These are phyloP conservation scores for Parauchenoglanis punctatus DNA, from an alignment of 2,797 vertebrate genomes.

Conservation along the genomic window DNA sequence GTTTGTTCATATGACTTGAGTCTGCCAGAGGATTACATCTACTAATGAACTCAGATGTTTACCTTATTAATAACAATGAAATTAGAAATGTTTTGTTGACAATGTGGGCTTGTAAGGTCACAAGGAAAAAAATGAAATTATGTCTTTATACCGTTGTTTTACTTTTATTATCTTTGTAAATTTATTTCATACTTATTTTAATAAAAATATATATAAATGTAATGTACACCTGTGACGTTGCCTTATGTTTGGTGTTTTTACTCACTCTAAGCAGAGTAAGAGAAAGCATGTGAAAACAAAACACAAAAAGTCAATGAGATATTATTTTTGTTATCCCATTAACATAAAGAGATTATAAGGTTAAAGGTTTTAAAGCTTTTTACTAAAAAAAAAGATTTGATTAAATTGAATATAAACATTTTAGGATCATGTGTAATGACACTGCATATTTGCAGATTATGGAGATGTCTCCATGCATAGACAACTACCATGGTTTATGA, in stretches of 20 bases:
- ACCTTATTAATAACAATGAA: slow-evolving; percentile 62
- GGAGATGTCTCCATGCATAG: neutral
- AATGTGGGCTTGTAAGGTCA: slow-evolving; percentile 66
- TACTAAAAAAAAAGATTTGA: neutral
- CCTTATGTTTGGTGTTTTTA: neutral
- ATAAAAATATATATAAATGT: slow-evolving; percentile 69
- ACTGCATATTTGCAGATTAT: neutral
- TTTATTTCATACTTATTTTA: slow-evolving; percentile 69
- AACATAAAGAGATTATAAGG: neutral
- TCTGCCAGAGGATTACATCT: slow-evolving; percentile 49
- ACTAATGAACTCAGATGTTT: slow-evolving; percentile 68
- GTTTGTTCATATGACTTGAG: slow-evolving; percentile 25
- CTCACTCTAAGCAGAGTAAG: neutral
- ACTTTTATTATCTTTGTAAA: slow-evolving; percentile 63
- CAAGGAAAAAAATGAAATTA: slow-evolving; percentile 54
- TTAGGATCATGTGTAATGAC: neutral
- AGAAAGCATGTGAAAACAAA: neutral
- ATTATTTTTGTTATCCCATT: neutral
- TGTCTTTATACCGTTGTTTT: slow-evolving; percentile 70
- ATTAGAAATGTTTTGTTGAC: slow-evolving; percentile 60
- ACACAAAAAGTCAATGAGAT: neutral
- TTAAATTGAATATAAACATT: neutral
- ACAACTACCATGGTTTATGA: neutral
- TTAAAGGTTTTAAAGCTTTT: neutral
- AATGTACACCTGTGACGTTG: neutral